Evolutionary conservation across 2,113 vertebrate genomes (phyloP).

Genomic region (Tragelaphus imberbis): DNA sequence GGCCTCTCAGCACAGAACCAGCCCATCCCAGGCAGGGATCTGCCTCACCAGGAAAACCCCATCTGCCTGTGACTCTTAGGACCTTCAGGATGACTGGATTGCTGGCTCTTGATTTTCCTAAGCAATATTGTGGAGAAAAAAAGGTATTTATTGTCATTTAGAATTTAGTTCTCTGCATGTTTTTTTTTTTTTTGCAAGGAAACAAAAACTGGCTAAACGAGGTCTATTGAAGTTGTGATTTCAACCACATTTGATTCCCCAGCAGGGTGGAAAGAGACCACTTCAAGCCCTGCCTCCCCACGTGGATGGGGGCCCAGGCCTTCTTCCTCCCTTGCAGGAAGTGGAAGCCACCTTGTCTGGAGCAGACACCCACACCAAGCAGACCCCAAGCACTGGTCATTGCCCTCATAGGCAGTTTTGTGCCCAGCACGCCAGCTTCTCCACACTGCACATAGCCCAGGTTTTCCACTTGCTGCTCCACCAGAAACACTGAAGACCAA

Average conservation of each 20-base stretch:
- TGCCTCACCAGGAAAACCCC: neutral
- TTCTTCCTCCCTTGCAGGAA: neutral
- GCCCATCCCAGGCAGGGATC: neutral
- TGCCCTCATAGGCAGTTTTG: neutral
- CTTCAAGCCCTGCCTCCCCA: neutral
- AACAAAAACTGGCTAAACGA: neutral
- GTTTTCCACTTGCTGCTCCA: too few relatives aligned
- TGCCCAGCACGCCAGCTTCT: neutral
- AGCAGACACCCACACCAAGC: neutral
- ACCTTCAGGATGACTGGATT: neutral
- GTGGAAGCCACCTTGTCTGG: neutral
- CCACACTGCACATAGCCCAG: too few relatives aligned
- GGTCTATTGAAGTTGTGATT: neutral
- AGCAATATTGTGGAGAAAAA: conserved; percentile 74
- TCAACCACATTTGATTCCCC: neutral
- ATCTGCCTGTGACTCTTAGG: neutral
- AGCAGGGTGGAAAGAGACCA: neutral
- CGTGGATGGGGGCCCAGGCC: rapidly evolving
- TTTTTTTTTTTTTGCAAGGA: conserved; percentile 23
- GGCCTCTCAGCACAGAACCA: neutral
- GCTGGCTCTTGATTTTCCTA: conserved; percentile 56
- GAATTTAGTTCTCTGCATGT: neutral
- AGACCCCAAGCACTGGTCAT: rapidly evolving
- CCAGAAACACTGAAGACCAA: neutral
- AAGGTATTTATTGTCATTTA: neutral